A percentile compares a stretch with the other conserved stretches of the same genome.
These are phyloP conservation scores for Philereme vetulata DNA, from an alignment of 2,888 invertebrate genomes.

Conservation along the genomic window DNA sequence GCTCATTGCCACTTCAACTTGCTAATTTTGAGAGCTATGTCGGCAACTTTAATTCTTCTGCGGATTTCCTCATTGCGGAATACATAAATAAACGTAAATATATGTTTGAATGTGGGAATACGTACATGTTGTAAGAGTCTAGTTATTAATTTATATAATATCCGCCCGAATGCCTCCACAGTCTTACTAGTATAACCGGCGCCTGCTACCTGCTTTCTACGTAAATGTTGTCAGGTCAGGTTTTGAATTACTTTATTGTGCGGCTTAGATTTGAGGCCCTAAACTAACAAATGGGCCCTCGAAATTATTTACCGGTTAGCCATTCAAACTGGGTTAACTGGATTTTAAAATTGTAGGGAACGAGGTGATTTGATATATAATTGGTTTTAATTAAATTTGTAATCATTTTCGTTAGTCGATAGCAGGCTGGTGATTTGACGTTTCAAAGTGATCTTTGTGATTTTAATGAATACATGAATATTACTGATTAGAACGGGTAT, in stretches of 20 bases:
- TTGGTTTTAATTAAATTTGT: background rate
- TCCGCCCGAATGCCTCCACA: too few species aligned
- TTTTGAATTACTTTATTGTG: constrained; percentile 36
- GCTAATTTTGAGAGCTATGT: too few species aligned
- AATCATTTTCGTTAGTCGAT: background rate
- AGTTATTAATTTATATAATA: too few species aligned
- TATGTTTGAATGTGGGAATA: too few species aligned
- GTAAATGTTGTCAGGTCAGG: constrained; percentile 13
- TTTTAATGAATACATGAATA: too few species aligned
- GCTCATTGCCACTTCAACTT: too few species aligned
- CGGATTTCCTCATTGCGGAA: too few species aligned
- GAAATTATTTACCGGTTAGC: constrained; percentile 24
- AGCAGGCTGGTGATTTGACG: background rate
- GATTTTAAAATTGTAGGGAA: constrained; percentile 10
- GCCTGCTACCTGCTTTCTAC: constrained; percentile 7
- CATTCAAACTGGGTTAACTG: constrained; percentile 13
- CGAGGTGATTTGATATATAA: constrained; percentile 3
- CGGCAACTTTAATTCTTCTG: too few species aligned
- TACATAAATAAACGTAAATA: too few species aligned
- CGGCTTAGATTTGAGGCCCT: constrained; percentile 30
- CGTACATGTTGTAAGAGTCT: too few species aligned
- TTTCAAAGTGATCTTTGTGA: too few species aligned
- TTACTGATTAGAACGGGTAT: too few species aligned
- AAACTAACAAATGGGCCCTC: constrained; percentile 33
- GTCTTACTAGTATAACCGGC: background rate